Evolutionary conservation across 2,797 vertebrate species (phyloP), one percentile per base, ranked within the genome.

Genomic region (Numenius phaeopus): DNA sequence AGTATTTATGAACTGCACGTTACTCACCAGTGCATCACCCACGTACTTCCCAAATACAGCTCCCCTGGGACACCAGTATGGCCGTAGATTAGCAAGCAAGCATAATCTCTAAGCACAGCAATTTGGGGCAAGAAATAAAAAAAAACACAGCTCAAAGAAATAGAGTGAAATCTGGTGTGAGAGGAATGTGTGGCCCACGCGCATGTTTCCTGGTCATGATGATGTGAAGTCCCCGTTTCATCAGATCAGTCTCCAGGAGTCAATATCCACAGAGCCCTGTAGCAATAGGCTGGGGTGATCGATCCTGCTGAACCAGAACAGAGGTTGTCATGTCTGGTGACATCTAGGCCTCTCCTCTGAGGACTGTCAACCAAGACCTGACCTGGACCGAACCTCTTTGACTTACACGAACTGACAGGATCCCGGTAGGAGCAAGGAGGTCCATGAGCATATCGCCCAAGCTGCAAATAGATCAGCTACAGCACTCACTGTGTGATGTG

Each of bases 181-280:
- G 42, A 83, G 18, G 17, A 54, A 18, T 27, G 34, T 0, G 0
- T 46, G 47, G 23, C 10, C 46, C 44, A 50, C 3, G 6, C 6
- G 81, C 7, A 0, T 14, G 34, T 39, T 90, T 83, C n/a, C 77
- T 7, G 3, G 40, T 67, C 46, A 30, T 0, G 2, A 66, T 8
- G 37, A 66, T 39, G 52, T 21, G 29, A 81, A 72, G 50, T 21
- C 32, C 34, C 7, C 7, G 0, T 87, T 87, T 83, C 40, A 72
- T 39, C 44, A 71, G 46, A 59, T 29, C 26, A 50, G 44, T 30
- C 46, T 87, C 39, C 32, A 40, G 64, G 40, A 91, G 40, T 62
- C 47, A 40, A 4, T 83, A 52, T 16, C 32, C 71, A 23, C 9
- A 64, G n/a, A 34, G 3, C 26, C 66, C 23, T 59, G 22, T 15